Base-by-base conservation (phyloP, 2,797 vertebrate species). In the Chromobotia macracanthus region DNA sequence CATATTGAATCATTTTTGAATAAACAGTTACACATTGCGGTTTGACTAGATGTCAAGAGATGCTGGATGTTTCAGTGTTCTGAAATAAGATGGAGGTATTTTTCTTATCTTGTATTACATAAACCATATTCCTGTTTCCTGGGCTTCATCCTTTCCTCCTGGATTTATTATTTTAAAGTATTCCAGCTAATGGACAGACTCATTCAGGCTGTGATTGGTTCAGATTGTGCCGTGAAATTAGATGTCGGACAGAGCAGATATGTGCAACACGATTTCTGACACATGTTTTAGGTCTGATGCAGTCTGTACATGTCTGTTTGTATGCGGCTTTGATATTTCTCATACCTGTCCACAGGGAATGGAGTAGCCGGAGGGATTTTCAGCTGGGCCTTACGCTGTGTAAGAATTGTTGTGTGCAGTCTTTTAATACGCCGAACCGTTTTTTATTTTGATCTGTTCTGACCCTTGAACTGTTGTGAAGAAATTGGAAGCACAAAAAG, bases 401-500 rank as follows among this genome's bases (percentile, higher is more conserved):
- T 75, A 70, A 67, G 58, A 35, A 75, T 68, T 80, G 74, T 70
- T 79, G 56, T 76, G 61, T 82, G 64, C 72, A 58, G 56, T 76
- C 64, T 28, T 69, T 76, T 69, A 60, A 73, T 58, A 46, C 46
- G 56, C 56, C 31, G 63, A 66, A 53, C 25, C 63, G 1, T 72
- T 48, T 71, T 72, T 58, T 64, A 44, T 23, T 53, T 19, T 25
- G 71, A 28, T 23, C 51, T 41, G 72, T 41, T 41, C 38, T 41
- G 38, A 41, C 38, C 11, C 58, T 19, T n/a, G 41, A 79, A 73
- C 77, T 81, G 67, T 73, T 78, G 3, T 75, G 12, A 65, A 67
- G 31, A 63, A 48, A 60, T 74, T 25, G 21, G 67, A 77, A 88
- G 87, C 84, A 89, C 87, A 87, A 80, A 68, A 78, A 46, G 56